Evolutionary conservation across 2,888 invertebrate species (phyloP).

Genomic region (Tanypteryx hageni): DNA sequence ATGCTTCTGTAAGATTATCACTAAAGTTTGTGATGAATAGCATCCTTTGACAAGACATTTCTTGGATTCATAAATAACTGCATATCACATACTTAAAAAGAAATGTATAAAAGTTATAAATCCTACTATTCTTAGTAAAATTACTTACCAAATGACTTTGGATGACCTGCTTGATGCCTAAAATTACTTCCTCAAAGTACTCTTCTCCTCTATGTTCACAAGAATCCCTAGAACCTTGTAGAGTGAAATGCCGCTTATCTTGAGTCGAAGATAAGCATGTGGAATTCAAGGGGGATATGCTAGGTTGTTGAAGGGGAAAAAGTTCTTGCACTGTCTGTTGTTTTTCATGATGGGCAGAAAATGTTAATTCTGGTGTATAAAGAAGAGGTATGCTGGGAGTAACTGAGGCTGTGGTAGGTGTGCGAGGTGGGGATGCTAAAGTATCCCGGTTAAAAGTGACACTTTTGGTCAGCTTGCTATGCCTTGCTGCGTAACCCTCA

Average conservation of each 20-base stretch:
- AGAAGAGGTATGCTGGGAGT: conserved; percentile 43
- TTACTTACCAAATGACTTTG: conserved; percentile 78
- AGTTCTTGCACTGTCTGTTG: not conserved
- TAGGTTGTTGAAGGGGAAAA: not conserved
- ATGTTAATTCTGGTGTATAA: not conserved
- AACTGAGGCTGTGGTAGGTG: conserved; percentile 64
- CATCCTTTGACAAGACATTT: too few species aligned
- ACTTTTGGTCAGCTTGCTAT: conserved; percentile 91
- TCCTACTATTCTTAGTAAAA: not conserved
- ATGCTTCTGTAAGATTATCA: too few species aligned
- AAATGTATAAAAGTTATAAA: conserved; percentile 20
- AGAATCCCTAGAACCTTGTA: conserved; percentile 6
- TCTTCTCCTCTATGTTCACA: conserved; percentile 82
- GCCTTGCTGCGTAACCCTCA: conserved; percentile 92
- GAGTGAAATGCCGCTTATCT: conserved; percentile 26
- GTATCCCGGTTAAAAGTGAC: conserved; percentile 92
- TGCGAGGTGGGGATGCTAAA: conserved; percentile 85
- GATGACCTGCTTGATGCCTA: conserved; percentile 89
- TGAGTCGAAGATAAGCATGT: conserved; percentile 21
- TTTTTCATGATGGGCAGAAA: conserved; percentile 42
- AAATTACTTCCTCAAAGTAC: conserved; percentile 87
- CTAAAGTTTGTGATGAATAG: too few species aligned
- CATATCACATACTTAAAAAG: too few species aligned
- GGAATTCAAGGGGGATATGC: conserved; percentile 42
- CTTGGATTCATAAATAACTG: too few species aligned